Evolutionary conservation across 2,888 invertebrate genomes (phyloP).

Genomic region (Epinotia nisella): DNA sequence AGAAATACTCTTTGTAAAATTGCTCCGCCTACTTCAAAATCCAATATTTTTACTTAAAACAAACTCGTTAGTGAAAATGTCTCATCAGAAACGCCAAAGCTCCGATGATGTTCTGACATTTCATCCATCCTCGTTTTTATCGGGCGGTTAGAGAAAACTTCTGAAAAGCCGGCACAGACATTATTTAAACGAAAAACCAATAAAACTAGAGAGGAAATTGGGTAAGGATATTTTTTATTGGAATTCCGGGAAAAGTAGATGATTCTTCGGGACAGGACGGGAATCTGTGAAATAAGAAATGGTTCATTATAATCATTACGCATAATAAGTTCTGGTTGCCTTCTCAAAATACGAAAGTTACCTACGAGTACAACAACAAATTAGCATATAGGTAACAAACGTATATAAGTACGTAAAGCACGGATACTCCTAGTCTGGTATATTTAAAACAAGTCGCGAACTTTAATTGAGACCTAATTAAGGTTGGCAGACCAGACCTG

Average conservation of each 20-base stretch:
- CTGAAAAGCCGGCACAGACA: background rate
- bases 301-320: background rate
- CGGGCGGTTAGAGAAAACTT: background rate
- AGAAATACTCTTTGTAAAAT: background rate
- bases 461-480: too few species aligned
- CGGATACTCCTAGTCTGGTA: background rate
- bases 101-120: slow-evolving; percentile 11
- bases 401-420: too few species aligned
- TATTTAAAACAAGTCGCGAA: background rate
- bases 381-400: background rate
- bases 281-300: slow-evolving; percentile 15
- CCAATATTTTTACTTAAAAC: background rate
- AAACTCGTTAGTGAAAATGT: slow-evolving; percentile 10
- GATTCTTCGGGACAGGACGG: slow-evolving; percentile 17
- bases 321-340: background rate
- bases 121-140: background rate
- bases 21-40: background rate
- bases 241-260: slow-evolving; percentile 1
- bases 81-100: slow-evolving; percentile 6
- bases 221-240: slow-evolving; percentile 23
- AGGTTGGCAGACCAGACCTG: too few species aligned
- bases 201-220: slow-evolving; percentile 24
- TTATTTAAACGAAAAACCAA: slow-evolving; percentile 2
- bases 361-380: too few species aligned
- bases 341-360: background rate